A percentile compares a stretch with the other conserved stretches of the same genome.
phyloP scores from a whole-genome alignment of 2,797 vertebrate genomes.

The Poeciliopsis turneri region DNA sequence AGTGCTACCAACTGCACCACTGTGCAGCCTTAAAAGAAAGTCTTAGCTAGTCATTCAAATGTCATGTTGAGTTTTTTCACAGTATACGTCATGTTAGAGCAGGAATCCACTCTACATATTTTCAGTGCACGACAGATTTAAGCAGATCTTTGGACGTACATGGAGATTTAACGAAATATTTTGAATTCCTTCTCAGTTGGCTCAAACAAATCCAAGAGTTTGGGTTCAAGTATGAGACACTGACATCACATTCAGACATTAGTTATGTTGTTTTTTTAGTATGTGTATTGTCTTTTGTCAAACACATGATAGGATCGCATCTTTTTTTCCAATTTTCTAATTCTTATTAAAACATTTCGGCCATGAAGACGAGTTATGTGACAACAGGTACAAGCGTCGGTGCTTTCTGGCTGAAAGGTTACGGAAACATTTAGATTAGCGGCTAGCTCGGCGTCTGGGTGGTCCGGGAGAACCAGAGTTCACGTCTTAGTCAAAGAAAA shows the following conservation, averaged over 20 bases:
- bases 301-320: background rate
- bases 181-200: background rate
- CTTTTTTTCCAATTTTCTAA: background rate
- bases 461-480: conserved; percentile 65
- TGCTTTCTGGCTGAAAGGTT: conserved; percentile 23
- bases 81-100: background rate
- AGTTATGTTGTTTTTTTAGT: background rate
- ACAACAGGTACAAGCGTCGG: conserved; percentile 50
- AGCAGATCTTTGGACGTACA: background rate
- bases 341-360: no score
- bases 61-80: background rate
- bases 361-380: conserved; percentile 8
- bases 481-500: conserved; percentile 65
- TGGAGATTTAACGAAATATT: background rate
- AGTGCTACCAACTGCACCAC: no score
- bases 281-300: background rate
- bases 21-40: background rate
- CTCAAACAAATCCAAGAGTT: background rate
- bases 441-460: conserved; percentile 57
- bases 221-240: background rate
- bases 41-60: background rate
- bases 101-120: background rate
- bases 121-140: background rate
- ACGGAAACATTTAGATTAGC: conserved; percentile 60
- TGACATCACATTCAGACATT: background rate